Base-by-base conservation (phyloP, 1,140 invertebrate genomes). In the Bombus affinis region DNA sequence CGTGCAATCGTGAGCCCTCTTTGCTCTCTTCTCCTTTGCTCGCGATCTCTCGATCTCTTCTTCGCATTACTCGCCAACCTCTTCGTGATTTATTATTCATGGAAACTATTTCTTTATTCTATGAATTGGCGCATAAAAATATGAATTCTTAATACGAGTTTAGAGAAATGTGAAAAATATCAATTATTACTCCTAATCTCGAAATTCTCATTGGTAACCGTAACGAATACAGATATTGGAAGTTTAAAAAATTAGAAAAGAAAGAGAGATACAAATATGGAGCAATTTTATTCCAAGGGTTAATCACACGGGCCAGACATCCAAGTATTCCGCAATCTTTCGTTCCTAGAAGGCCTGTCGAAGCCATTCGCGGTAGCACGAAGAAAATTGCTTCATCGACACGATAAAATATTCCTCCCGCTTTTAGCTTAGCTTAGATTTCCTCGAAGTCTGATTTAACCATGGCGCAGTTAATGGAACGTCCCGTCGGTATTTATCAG, bases 1-100 rank as follows among this genome's bases (percentile, higher is more conserved):
- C 89, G 81, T 82, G 88, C 85, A 86, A 91, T 92, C 90, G 84
- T 47, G 73, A 84, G 80, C 32, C 70, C 53, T 57, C 42, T 35
- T 28, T 37, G 44, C n/a, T 35, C 15, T 35, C 35, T 25, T 66
- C 28, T 70, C 47, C 39, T 0, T 70, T n/a, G n/a, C 15, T 57
- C 47, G 59, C 39, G 42, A 42, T 59, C 57, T 77, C 57, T 25
- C 44, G 57, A 32, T 59, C 37, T 77, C 59, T 18, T 53, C 73
- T 35, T 28, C 44, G 9, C 75, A 8, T n/a, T 35, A 59, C 59
- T 66, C 53, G 39, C 57, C 15, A 65, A 39, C 25, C 74, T 76
- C 12, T 10, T 18, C 75, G 57, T 42, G 75, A 78, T 78, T 78
- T 44, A 78, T 78, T 42, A n/a, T 78, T 65, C 59, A 12, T 9